These are phyloP conservation scores for Kryphioiulus occultus DNA, from an alignment of 2,888 invertebrate genomes.

Conservation along the genomic window DNA sequence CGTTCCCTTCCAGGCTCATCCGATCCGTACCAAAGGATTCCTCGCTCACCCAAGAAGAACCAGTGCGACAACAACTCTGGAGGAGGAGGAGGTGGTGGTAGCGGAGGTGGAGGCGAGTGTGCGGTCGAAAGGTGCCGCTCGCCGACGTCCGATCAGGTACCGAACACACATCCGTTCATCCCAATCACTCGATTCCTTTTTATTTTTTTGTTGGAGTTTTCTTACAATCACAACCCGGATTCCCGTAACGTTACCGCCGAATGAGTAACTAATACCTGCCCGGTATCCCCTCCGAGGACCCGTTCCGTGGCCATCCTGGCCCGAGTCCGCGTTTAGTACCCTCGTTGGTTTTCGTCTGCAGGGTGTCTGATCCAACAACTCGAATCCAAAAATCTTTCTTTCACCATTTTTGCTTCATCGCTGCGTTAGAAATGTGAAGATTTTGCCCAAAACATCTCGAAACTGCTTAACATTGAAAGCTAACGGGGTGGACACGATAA, in stretches of 20 bases:
- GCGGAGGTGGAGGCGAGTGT: constrained; percentile 53
- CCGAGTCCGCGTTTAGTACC: not conserved
- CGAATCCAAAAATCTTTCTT: too few species aligned
- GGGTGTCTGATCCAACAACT: not conserved
- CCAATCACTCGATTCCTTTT: not conserved
- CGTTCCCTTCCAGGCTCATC: constrained; percentile 66
- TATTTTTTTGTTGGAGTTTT: not conserved
- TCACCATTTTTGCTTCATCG: too few species aligned
- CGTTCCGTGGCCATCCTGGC: too few species aligned
- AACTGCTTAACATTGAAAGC: too few species aligned
- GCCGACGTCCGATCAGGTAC: constrained; percentile 90
- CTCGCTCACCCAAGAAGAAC: constrained; percentile 75
- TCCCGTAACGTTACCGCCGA: not conserved
- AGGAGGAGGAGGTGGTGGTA: too few species aligned
- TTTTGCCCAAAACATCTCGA: too few species aligned
- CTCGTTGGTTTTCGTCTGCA: not conserved
- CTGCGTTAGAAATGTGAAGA: too few species aligned
- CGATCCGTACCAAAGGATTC: constrained; percentile 84
- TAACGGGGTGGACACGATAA: too few species aligned
- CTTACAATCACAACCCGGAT: not conserved
- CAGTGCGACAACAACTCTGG: constrained; percentile 55
- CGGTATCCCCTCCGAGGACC: too few species aligned
- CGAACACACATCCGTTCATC: not conserved
- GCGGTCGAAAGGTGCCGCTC: constrained; percentile 58
- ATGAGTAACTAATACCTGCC: too few species aligned